A percentile compares a stretch with the other conserved stretches of the same genome.
phyloP scores from a whole-genome alignment of 2,113 vertebrate species.

The Erythrolamprus reginae region DNA sequence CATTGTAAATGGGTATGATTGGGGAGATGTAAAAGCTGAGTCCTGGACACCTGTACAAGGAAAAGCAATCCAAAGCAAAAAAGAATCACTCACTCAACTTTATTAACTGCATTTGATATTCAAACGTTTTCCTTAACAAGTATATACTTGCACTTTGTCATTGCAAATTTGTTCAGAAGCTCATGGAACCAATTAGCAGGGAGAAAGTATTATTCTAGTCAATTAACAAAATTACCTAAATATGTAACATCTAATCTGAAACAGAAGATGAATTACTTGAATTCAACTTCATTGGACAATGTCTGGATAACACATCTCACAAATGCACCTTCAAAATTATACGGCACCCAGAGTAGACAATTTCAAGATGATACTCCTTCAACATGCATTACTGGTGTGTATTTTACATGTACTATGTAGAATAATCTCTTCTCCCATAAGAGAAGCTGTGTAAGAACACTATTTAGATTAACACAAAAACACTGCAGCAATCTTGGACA shows the following conservation, averaged over 20 bases:
- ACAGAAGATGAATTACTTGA: fast-evolving
- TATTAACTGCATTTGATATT: not conserved
- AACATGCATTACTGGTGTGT: not conserved
- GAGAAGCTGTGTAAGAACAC: not conserved
- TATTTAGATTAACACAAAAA: not conserved
- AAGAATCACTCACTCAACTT: not conserved
- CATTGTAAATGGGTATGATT: conserved; percentile 86
- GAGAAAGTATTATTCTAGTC: not conserved
- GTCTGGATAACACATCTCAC: not conserved
- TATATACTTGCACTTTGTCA: not conserved
- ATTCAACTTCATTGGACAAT: not conserved
- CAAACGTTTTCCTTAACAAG: not conserved
- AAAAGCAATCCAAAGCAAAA: not conserved
- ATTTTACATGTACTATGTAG: not conserved
- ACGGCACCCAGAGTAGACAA: not conserved
- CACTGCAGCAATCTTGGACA: not conserved
- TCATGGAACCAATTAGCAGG: not conserved
- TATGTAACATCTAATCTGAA: not conserved
- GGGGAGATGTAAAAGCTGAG: conserved; percentile 84
- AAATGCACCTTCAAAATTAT: not conserved
- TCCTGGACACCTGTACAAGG: conserved; percentile 82
- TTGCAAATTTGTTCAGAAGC: not conserved
- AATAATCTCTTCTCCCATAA: not conserved
- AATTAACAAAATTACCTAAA: not conserved
- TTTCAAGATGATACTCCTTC: not conserved